Evolutionary conservation across 2,113 vertebrate genomes (phyloP).

Genomic region (Mohoua ochrocephala): DNA sequence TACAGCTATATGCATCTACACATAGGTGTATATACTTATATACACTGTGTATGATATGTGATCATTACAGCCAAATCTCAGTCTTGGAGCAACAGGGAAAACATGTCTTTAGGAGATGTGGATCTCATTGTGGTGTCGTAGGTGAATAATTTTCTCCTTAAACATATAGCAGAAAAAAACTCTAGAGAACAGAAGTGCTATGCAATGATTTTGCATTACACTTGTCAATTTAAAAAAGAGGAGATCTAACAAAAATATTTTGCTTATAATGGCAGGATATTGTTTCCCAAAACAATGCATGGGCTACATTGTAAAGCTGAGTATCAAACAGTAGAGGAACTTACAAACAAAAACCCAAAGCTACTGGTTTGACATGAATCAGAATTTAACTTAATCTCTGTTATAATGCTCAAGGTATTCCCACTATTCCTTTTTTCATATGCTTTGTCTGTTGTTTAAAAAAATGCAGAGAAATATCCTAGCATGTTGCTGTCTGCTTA

Average conservation of each 20-base stretch:
- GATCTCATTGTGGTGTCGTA: neutral
- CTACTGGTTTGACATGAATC: neutral
- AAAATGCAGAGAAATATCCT: neutral
- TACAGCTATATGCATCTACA: too few relatives aligned
- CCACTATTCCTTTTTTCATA: neutral
- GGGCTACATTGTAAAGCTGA: neutral
- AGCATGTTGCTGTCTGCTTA: neutral
- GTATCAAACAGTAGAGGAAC: neutral
- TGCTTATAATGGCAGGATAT: slow-evolving; percentile 7
- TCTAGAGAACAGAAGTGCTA: neutral
- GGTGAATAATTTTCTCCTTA: slow-evolving; percentile 17
- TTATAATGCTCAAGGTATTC: neutral
- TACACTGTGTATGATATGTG: fast-evolving
- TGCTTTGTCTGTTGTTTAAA: neutral
- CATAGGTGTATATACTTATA: neutral
- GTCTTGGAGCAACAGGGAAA: neutral
- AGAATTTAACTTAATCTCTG: neutral
- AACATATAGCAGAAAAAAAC: neutral
- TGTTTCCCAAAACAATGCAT: neutral
- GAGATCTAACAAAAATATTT: neutral
- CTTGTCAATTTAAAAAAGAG: neutral
- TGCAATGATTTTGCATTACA: neutral
- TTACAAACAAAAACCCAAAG: neutral
- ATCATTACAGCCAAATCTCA: neutral
- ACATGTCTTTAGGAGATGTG: neutral